Conservation (phyloP, 2,888 invertebrate species). For the Mythimna loreyi region DNA sequence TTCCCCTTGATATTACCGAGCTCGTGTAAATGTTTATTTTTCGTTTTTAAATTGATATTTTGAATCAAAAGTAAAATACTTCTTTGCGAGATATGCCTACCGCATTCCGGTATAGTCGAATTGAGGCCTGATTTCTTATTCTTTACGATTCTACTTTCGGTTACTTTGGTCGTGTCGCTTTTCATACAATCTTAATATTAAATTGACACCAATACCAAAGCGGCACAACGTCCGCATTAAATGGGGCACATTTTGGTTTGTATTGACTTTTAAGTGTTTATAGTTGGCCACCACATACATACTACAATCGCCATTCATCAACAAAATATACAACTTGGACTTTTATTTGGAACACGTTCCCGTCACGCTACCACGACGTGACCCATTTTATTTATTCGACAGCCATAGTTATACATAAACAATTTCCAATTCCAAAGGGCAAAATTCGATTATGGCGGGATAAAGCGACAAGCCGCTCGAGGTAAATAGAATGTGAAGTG, state of each 20-base stretch:
- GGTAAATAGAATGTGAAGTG: constrained; percentile 52
- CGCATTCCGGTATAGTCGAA: not conserved
- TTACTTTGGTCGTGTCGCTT: not conserved
- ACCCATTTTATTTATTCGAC: constrained; percentile 64
- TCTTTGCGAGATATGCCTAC: not conserved
- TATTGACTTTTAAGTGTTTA: constrained; percentile 1
- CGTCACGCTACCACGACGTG: constrained; percentile 52
- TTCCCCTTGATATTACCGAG: constrained; percentile 38
- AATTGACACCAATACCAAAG: not conserved
- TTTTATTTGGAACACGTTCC: constrained; percentile 59
- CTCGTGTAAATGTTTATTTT: constrained; percentile 39
- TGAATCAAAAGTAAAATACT: not conserved
- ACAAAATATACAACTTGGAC: constrained; percentile 44
- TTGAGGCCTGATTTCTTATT: not conserved
- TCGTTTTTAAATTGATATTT: constrained; percentile 23
- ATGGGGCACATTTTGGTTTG: not conserved
- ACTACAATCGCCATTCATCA: constrained; percentile 37
- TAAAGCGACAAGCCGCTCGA: constrained; percentile 64
- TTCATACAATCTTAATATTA: constrained; percentile 3
- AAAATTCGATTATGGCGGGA: constrained; percentile 73
- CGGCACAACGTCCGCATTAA: not conserved
- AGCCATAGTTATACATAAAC: constrained; percentile 65
- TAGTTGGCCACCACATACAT: constrained; percentile 24
- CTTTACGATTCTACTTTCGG: not conserved
- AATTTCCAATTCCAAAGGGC: constrained; percentile 72